Evolutionary conservation across 2,797 vertebrate genomes (phyloP).

Genomic region (Myotis findleyi): DNA sequence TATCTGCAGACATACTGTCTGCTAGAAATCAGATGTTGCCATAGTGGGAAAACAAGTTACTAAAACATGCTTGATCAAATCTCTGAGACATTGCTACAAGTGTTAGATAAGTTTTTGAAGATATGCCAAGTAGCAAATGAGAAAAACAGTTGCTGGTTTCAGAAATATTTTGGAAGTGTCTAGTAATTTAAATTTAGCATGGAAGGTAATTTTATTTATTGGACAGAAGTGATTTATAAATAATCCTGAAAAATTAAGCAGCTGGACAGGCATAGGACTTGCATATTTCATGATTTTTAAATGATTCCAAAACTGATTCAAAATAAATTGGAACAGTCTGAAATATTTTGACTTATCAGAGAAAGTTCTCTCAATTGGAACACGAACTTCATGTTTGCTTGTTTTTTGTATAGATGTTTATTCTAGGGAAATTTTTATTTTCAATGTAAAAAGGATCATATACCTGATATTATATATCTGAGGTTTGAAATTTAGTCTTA

Average conservation of each 20-base stretch:
- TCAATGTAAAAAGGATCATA: background rate
- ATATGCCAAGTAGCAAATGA: conserved; percentile 59
- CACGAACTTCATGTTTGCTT: background rate
- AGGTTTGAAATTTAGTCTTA: background rate
- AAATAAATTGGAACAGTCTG: conserved; percentile 61
- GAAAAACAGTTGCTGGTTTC: conserved; percentile 73
- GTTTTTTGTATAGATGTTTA: background rate
- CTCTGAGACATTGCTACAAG: conserved; percentile 42
- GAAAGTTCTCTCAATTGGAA: background rate
- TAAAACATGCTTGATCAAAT: conserved; percentile 47
- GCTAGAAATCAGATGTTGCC: conserved; percentile 45
- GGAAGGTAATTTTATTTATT: conserved; percentile 78
- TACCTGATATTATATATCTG: background rate
- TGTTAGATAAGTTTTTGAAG: conserved; percentile 68
- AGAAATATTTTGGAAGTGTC: conserved; percentile 76
- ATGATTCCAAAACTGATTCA: background rate
- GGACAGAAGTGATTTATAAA: conserved; percentile 76
- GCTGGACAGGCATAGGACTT: conserved; percentile 63
- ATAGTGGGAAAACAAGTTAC: conserved; percentile 52
- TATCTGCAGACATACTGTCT: conserved; percentile 61
- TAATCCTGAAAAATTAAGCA: conserved; percentile 73
- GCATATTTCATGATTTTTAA: conserved; percentile 67
- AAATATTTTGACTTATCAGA: background rate
- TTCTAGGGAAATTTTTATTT: conserved; percentile 36
- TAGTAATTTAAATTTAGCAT: conserved; percentile 75